phyloP scores from a whole-genome alignment of 2,113 vertebrate genomes.

The Montifringilla adamsi region DNA sequence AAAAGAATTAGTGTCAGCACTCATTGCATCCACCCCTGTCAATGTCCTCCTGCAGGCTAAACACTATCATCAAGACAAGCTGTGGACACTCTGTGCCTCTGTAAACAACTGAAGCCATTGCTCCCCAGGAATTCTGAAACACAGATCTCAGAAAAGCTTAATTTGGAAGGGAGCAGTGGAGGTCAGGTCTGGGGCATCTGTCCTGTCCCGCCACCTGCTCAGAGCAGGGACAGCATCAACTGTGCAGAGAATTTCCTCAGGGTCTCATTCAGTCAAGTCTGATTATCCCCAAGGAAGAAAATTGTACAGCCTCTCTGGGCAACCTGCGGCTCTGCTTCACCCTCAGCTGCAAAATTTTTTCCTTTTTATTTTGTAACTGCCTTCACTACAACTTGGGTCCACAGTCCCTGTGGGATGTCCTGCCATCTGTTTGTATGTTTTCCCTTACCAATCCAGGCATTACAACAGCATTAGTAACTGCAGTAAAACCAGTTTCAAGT shows the following conservation, averaged over 20 bases:
- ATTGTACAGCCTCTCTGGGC: background rate
- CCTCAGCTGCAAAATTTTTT: background rate
- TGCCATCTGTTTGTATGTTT: rapidly evolving
- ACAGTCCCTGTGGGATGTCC: rapidly evolving
- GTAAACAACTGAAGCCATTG: background rate
- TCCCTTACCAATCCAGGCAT: background rate
- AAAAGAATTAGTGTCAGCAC: background rate
- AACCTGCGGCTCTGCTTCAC: rapidly evolving
- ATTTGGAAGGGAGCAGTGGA: background rate
- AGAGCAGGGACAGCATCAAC: background rate
- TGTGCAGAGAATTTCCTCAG: background rate
- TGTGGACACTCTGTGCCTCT: background rate
- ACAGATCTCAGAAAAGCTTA: background rate
- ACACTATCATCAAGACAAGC: background rate
- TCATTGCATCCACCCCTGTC: background rate
- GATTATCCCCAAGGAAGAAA: background rate
- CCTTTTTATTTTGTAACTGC: background rate
- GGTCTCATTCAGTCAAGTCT: background rate
- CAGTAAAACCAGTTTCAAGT: background rate
- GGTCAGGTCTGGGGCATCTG: background rate
- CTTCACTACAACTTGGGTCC: background rate
- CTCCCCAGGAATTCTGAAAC: background rate
- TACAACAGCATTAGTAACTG: background rate
- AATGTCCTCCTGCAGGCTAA: background rate
- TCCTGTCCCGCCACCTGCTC: background rate